Evolutionary conservation across 2,888 invertebrate species (phyloP).

Genomic region (Idaea dimidiata): DNA sequence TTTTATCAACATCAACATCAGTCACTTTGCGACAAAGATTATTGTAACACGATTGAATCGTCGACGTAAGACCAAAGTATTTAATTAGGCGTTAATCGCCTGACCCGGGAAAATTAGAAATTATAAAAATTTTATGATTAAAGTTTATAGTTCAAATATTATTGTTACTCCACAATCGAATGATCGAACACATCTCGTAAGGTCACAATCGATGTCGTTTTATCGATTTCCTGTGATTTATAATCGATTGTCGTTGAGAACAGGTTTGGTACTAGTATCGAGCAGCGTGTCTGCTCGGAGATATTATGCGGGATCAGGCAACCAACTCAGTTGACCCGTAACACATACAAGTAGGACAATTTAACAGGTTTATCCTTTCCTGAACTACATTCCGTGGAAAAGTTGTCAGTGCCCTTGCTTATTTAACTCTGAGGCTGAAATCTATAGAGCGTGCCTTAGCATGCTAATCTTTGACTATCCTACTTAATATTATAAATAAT

Average conservation of each 20-base stretch:
- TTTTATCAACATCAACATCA: too few relatives aligned
- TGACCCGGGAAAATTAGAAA: too few relatives aligned
- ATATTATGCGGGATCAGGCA: conserved; percentile 66
- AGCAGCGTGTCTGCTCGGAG: conserved; percentile 56
- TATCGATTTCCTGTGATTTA: conserved; percentile 50
- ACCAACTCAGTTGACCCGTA: conserved; percentile 63
- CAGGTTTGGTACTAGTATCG: conserved; percentile 21
- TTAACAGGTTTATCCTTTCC: conserved; percentile 64
- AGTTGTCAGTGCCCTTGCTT: conserved; percentile 18
- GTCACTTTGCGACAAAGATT: too few relatives aligned
- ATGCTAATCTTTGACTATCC: too few relatives aligned
- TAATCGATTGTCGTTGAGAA: conserved; percentile 55
- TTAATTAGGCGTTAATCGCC: too few relatives aligned
- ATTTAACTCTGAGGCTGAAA: conserved; percentile 6
- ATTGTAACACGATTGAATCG: too few relatives aligned
- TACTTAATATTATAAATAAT: too few relatives aligned
- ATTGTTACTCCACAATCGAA: not conserved
- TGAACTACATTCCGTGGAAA: conserved; percentile 47
- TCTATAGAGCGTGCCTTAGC: too few relatives aligned
- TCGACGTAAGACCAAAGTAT: too few relatives aligned
- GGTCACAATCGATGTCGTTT: not conserved
- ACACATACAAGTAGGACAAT: conserved; percentile 60
- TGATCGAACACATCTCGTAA: not conserved
- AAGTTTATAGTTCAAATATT: not conserved
- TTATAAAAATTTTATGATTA: too few relatives aligned